Evolutionary conservation across 2,888 invertebrate species (phyloP), one percentile per base, ranked within the genome.

Genomic region (Timema podura): DNA sequence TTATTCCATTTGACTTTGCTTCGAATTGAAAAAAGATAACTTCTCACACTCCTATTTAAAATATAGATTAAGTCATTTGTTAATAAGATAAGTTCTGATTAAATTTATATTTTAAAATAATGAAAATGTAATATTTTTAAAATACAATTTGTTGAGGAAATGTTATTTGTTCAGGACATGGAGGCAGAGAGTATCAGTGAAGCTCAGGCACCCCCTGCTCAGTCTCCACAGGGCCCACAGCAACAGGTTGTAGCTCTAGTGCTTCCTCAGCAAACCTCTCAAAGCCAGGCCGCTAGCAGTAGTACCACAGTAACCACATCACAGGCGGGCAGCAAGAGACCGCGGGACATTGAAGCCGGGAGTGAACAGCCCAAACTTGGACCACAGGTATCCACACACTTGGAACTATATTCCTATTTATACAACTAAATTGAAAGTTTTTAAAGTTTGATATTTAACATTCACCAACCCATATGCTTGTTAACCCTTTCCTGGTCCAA

Each of bases 241-340:
- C 77, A 70, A 68, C 85, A 90, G 83, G 89, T 88, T 0, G 90
- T 90, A 8, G 91, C 90, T 0, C 81, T 90, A 73, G 90, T 90
- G 30, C 83, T 89, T 76, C 91, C 90, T 0, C 85, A 90, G 75
- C 67, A 68, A 51, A 66, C 65, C 8, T 76, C 79, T 13, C 77
- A 77, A 70, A 79, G 81, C 77, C 81, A 81, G 0, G 81, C 82
- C 44, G 71, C 71, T 0, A 81, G 81, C 64, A 87, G 88, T 61
- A 88, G 88, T 15, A 67, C 87, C 76, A 88, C 88, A 6, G 89
- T 89, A 0, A 89, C 88, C 51, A 89, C 89, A 0, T 87, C 88
- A 0, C 89, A 89, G 77, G 85, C 86, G 0, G 83, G 85, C 1
- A 84, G 85, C 67, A 89, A 89, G 77, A 81, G 89, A 15, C 86